Conservation (phyloP, 2,113 vertebrate species). For the Spermophilus dauricus region DNA sequence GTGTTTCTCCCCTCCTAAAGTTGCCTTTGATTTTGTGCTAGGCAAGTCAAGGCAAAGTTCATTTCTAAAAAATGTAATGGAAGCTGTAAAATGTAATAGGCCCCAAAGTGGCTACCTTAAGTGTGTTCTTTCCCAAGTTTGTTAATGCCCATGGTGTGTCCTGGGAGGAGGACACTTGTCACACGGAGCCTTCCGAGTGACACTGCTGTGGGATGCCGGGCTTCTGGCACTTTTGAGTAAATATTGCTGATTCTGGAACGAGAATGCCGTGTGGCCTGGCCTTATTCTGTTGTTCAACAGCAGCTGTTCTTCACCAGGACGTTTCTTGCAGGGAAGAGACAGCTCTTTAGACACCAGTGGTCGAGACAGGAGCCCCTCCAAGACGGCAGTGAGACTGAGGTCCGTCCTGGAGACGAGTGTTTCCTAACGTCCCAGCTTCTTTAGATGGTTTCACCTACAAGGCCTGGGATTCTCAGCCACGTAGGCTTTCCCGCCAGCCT, state of each 20-base stretch:
- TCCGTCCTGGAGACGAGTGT: not conserved
- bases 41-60: not conserved
- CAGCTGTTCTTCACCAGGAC: not conserved
- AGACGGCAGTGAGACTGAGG: not conserved
- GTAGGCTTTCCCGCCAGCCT: not conserved
- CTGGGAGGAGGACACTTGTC: not conserved
- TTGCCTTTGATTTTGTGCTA: not conserved
- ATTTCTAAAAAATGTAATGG: not conserved
- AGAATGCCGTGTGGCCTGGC: not conserved
- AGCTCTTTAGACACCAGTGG: not conserved
- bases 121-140: not conserved
- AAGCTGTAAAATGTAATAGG: not conserved
- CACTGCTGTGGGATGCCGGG: not conserved
- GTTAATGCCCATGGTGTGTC: not conserved
- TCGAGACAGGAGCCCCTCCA: not conserved
- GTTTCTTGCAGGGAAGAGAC: not conserved
- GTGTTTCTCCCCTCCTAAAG: not conserved
- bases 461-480: not conserved
- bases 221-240: constrained; percentile 2
- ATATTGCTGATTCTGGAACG: not conserved
- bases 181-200: not conserved
- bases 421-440: not conserved
- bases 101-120: not conserved
- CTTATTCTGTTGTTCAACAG: not conserved
- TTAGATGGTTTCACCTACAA: not conserved